Evolutionary conservation across 2,888 invertebrate species (phyloP).

Genomic region (Psylliodes chrysocephalus): DNA sequence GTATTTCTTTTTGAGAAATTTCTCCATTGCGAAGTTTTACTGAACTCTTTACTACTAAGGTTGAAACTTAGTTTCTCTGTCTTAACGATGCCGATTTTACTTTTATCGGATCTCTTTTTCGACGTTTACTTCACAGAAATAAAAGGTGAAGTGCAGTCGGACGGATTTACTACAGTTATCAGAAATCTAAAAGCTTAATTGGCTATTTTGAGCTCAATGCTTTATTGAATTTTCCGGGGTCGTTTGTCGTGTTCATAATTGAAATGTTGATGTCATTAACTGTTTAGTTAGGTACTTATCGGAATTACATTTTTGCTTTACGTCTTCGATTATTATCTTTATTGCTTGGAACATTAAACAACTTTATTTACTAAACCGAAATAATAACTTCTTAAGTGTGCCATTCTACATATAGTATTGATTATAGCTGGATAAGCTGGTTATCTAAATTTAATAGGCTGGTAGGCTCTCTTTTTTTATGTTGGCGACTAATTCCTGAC

Average conservation of each 20-base stretch:
- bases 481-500: too few relatives aligned
- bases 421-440: too few relatives aligned
- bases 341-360: slow-evolving; percentile 32
- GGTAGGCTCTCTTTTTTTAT: too few relatives aligned
- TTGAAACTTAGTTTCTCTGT: background rate
- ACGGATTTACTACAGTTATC: slow-evolving; percentile 13
- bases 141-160: slow-evolving; percentile 10
- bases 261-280: background rate
- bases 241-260: slow-evolving; percentile 4
- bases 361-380: slow-evolving; percentile 42
- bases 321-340: slow-evolving; percentile 44
- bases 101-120: slow-evolving; percentile 2
- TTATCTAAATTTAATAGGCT: too few relatives aligned
- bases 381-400: too few relatives aligned
- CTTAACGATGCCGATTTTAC: background rate
- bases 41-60: too few relatives aligned
- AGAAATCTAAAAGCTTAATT: slow-evolving; percentile 8
- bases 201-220: slow-evolving; percentile 5
- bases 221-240: slow-evolving; percentile 7
- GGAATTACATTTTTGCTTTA: background rate
- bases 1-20: too few relatives aligned
- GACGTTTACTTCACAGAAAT: slow-evolving; percentile 5
- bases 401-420: too few relatives aligned
- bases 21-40: too few relatives aligned
- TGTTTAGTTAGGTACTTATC: background rate